phyloP scores from a whole-genome alignment of 30 jellyfish, hydroid and myxozoan genomes.

The Aurelia sp. region DNA sequence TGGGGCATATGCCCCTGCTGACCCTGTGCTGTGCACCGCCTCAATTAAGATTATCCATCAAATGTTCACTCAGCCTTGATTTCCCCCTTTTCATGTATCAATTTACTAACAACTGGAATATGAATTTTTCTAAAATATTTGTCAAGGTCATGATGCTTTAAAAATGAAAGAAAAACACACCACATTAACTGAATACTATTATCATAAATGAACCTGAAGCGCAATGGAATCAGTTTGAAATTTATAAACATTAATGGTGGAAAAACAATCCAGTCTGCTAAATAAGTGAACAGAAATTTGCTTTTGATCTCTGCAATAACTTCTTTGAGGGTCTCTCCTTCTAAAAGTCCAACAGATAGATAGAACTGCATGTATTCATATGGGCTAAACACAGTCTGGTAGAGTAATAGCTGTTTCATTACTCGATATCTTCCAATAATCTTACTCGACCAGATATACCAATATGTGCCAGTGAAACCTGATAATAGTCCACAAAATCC shows the following conservation, averaged over 20 bases:
- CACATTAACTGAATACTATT: slow-evolving; percentile 63
- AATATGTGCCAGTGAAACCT: slow-evolving; percentile 63
- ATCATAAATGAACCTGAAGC: slow-evolving; percentile 50
- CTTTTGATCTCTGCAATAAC: slow-evolving; percentile 42
- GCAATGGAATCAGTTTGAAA: slow-evolving; percentile 52
- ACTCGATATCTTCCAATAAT: slow-evolving; percentile 38
- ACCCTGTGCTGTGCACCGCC: too few species aligned
- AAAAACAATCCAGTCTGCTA: slow-evolving; percentile 55
- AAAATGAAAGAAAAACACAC: slow-evolving; percentile 66
- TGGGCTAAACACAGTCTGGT: slow-evolving; percentile 54
- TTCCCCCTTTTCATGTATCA: too few species aligned
- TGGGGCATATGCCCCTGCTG: too few species aligned
- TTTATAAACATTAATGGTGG: slow-evolving; percentile 67
- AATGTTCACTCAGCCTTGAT: too few species aligned
- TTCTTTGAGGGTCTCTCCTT: slow-evolving; percentile 64
- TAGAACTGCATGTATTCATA: slow-evolving; percentile 66
- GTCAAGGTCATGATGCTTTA: slow-evolving; percentile 64
- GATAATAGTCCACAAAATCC: slow-evolving; percentile 64
- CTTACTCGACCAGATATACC: slow-evolving; percentile 59
- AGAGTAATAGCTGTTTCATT: slow-evolving; percentile 44
- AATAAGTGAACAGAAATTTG: slow-evolving; percentile 43
- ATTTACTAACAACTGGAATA: too few species aligned
- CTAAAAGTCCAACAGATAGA: slow-evolving; percentile 59
- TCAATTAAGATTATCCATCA: too few species aligned
- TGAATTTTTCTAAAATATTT: neutral